A percentile compares a stretch with the other conserved stretches of the same genome.
These are phyloP conservation scores for Caenorhabditis panamensis DNA, from an alignment of 2,888 invertebrate genomes.

Conservation along the genomic window DNA sequence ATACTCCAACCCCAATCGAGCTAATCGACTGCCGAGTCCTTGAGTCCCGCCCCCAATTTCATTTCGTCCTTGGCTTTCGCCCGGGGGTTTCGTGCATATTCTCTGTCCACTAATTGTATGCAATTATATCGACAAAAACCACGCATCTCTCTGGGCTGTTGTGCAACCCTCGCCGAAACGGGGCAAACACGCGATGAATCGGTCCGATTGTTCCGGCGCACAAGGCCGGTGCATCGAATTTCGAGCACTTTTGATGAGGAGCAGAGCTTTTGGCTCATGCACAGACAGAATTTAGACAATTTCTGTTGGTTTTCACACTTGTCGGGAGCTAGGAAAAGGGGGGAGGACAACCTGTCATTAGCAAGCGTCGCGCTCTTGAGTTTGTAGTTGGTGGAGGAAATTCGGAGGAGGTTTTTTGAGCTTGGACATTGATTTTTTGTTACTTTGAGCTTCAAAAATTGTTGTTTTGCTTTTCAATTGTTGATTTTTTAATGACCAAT, in stretches of 20 bases:
- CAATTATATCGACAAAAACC: constrained; percentile 59
- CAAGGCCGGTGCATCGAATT: constrained; percentile 48
- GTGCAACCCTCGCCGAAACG: constrained; percentile 48
- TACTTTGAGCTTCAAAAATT: too few species aligned
- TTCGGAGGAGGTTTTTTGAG: not conserved
- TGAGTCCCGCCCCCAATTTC: constrained; percentile 8
- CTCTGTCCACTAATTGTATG: constrained; percentile 53
- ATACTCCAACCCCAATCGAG: not conserved
- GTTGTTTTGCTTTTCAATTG: too few species aligned
- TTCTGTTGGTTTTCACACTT: constrained; percentile 10
- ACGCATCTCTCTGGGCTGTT: constrained; percentile 43
- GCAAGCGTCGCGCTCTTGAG: not conserved
- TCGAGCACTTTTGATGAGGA: constrained; percentile 31
- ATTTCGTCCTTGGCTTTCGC: constrained; percentile 53
- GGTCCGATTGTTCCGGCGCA: constrained; percentile 53
- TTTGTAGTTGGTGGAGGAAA: not conserved
- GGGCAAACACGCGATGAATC: constrained; percentile 57
- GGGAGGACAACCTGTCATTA: not conserved
- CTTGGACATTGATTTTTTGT: too few species aligned
- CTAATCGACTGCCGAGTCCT: constrained; percentile 14
- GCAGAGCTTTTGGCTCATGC: too few species aligned
- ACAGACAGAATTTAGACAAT: too few species aligned
- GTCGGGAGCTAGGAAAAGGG: not conserved
- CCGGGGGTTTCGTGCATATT: constrained; percentile 42
- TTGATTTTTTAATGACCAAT: too few species aligned